phyloP scores from a whole-genome alignment of 1,140 invertebrate genomes.

The Drosophila hydei region DNA sequence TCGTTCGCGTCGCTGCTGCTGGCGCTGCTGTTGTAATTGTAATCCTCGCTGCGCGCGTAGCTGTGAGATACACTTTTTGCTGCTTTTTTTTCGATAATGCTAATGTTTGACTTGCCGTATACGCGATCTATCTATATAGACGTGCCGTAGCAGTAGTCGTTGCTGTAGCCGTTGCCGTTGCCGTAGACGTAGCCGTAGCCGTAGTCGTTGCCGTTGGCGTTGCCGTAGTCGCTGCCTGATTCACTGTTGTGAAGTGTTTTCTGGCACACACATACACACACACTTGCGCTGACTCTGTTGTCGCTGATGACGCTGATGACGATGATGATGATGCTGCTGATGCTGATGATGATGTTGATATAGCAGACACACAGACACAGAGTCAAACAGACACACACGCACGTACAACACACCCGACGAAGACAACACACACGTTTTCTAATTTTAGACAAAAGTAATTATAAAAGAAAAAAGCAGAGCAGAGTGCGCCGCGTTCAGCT shows the following conservation, averaged over 20 bases:
- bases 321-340: constrained; percentile 18
- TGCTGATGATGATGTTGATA: constrained; percentile 72
- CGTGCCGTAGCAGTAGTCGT: constrained; percentile 32
- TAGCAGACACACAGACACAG: constrained; percentile 70
- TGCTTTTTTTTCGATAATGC: constrained; percentile 42
- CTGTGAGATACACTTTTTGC: constrained; percentile 56
- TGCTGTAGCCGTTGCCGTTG: constrained; percentile 17
- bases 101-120: constrained; percentile 79
- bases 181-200: constrained; percentile 26
- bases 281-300: constrained; percentile 44
- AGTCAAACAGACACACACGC: constrained; percentile 39
- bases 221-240: constrained; percentile 61
- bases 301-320: constrained; percentile 50
- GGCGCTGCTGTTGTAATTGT: constrained; percentile 59
- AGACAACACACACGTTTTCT: constrained; percentile 83
- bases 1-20: constrained; percentile 42
- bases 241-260: constrained; percentile 75
- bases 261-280: constrained; percentile 60
- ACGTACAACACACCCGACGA: constrained; percentile 42
- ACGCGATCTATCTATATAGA: constrained; percentile 77
- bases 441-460: constrained; percentile 84
- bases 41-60: constrained; percentile 69
- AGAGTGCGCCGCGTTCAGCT: constrained; percentile 78
- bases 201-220: constrained; percentile 30
- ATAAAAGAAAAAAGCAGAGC: constrained; percentile 81